Percentiles rank a stretch among this genome's conserved stretches.
phyloP scores from a whole-genome alignment of 2,113 vertebrate genomes.

The Melanerpes aurifrons region DNA sequence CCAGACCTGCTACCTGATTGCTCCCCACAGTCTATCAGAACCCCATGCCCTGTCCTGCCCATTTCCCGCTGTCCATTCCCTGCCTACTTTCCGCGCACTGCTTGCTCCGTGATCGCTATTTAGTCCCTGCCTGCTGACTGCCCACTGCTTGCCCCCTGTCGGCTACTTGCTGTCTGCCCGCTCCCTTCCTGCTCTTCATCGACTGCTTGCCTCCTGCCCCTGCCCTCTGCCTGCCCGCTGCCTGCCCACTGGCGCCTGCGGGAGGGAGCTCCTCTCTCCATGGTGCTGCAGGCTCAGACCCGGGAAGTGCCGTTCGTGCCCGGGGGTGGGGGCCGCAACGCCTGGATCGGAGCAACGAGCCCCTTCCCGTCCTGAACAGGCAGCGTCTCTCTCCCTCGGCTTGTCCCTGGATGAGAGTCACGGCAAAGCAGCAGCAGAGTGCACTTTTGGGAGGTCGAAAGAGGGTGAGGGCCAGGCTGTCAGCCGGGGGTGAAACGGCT shows the following conservation, averaged over 20 bases:
- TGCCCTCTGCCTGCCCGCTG: too few relatives aligned
- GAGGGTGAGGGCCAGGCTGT: accelerated
- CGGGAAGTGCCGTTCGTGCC: background rate
- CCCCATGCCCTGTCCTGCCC: background rate
- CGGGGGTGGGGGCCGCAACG: background rate
- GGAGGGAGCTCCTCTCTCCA: constrained; percentile 40
- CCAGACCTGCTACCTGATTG: background rate
- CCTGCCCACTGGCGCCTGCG: background rate
- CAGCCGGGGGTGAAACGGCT: background rate
- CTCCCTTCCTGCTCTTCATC: too few relatives aligned
- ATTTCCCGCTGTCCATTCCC: too few relatives aligned
- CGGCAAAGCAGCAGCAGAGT: background rate
- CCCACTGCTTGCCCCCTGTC: too few relatives aligned
- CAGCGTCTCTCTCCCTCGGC: accelerated
- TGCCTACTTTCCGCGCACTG: background rate
- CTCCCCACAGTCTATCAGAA: background rate
- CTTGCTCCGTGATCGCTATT: background rate
- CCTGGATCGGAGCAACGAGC: too few relatives aligned
- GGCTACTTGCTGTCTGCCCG: background rate
- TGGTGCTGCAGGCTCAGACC: constrained; percentile 53
- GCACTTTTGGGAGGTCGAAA: accelerated
- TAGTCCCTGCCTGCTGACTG: too few relatives aligned
- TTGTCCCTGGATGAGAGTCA: accelerated
- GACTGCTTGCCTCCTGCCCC: too few relatives aligned
- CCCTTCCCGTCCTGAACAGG: background rate